A percentile compares a stretch with the other conserved stretches of the same genome.
Conservation (phyloP, 2,113 vertebrate genomes). For the Sprattus sprattus region DNA sequence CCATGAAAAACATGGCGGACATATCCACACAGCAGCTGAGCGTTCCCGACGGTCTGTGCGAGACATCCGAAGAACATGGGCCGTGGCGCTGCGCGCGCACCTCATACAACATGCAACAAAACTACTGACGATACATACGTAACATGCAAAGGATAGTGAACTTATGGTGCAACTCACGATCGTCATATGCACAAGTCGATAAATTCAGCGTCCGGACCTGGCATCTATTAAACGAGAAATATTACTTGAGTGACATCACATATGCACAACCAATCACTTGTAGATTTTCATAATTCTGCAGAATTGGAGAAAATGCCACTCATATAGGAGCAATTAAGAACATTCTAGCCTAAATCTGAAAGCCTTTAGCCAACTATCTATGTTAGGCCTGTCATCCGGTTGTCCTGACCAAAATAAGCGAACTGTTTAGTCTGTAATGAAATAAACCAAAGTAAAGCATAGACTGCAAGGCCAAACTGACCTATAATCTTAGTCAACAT, state of each 20-base stretch:
- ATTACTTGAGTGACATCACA: not conserved
- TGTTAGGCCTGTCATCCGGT: too few relatives aligned
- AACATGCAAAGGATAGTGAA: not conserved
- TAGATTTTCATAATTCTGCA: not conserved
- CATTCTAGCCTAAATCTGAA: not conserved
- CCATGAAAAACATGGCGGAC: conserved; percentile 94
- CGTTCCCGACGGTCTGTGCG: conserved; percentile 86
- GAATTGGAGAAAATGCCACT: not conserved
- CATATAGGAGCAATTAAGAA: not conserved
- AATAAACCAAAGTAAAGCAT: too few relatives aligned
- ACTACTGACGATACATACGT: conserved; percentile 27
- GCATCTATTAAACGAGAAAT: not conserved
- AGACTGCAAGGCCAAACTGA: too few relatives aligned
- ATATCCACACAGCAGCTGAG: conserved; percentile 83
- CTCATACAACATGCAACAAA: conserved; percentile 36
- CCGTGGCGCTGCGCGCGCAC: conserved; percentile 60
- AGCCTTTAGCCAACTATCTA: too few relatives aligned
- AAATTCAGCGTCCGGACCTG: not conserved
- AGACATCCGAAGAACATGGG: conserved; percentile 60
- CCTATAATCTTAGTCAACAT: too few relatives aligned
- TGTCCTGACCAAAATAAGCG: too few relatives aligned
- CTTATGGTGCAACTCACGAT: not conserved
- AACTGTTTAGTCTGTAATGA: too few relatives aligned
- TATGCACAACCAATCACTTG: not conserved
- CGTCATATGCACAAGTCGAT: not conserved